Evolutionary conservation across 1,140 invertebrate genomes (phyloP).

Genomic region (Periplaneta americana): DNA sequence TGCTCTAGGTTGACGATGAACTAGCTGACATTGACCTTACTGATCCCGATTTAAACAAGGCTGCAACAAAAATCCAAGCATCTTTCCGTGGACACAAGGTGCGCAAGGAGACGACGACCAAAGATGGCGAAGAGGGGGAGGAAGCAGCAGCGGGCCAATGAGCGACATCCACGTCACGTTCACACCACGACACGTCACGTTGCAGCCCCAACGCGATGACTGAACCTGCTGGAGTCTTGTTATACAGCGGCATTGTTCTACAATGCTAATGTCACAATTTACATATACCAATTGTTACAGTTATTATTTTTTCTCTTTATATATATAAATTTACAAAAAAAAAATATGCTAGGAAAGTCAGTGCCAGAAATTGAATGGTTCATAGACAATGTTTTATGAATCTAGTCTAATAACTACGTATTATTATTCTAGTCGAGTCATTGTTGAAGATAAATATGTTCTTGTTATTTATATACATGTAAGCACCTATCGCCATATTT

Average conservation of each 20-base stretch:
- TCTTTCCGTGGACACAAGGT: slow-evolving; percentile 87
- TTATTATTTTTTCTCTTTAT: not conserved
- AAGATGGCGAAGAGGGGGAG: slow-evolving; percentile 1
- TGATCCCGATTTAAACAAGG: slow-evolving; percentile 84
- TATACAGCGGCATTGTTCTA: not conserved
- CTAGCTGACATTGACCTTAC: slow-evolving; percentile 71
- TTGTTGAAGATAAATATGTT: not conserved
- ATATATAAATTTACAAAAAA: not conserved
- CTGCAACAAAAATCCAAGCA: slow-evolving; percentile 88
- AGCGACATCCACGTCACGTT: too few species aligned
- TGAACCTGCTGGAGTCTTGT: not conserved
- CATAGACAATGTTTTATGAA: not conserved
- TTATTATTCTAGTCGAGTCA: not conserved
- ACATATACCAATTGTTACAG: not conserved
- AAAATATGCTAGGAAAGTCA: not conserved
- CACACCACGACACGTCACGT: not conserved
- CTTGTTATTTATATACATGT: not conserved
- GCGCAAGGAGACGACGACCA: slow-evolving; percentile 60
- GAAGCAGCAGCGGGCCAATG: not conserved
- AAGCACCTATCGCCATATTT: not conserved
- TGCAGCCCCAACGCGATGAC: not conserved
- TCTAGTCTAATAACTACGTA: not conserved
- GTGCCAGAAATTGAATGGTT: not conserved
- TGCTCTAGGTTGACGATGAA: slow-evolving; percentile 48
- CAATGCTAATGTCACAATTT: not conserved